Conservation (phyloP, 2,797 vertebrate species). For the Melanotaenia maccullochi region DNA sequence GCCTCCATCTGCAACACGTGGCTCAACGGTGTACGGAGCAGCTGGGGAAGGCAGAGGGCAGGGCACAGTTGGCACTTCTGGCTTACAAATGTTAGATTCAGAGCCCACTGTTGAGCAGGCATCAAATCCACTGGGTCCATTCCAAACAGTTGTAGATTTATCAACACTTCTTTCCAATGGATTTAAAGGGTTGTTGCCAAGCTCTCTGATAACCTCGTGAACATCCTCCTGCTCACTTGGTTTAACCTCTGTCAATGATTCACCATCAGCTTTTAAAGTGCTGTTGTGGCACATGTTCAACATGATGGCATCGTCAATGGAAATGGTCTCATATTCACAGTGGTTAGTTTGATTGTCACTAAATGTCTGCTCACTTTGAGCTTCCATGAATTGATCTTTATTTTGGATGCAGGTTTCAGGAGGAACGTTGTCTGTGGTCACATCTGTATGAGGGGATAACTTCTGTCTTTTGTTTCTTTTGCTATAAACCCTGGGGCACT, state of each 20-base stretch:
- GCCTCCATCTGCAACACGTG: conserved; percentile 62
- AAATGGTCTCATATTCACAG: conserved; percentile 87
- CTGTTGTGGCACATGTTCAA: conserved; percentile 87
- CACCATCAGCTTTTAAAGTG: conserved; percentile 68
- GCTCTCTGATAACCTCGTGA: conserved; percentile 60
- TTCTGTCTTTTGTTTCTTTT: conserved; percentile 88
- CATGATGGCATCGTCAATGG: conserved; percentile 86
- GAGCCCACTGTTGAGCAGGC: conserved; percentile 60
- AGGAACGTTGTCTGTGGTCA: conserved; percentile 30
- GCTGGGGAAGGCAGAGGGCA: conserved; percentile 60
- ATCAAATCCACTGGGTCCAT: conserved; percentile 69
- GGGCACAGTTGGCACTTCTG: conserved; percentile 57
- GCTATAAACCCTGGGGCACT: conserved; percentile 90
- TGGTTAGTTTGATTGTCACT: conserved; percentile 79
- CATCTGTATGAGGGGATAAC: conserved; percentile 51
- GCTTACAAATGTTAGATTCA: conserved; percentile 71
- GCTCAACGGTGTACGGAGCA: conserved; percentile 50
- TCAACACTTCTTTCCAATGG: conserved; percentile 71
- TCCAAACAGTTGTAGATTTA: conserved; percentile 77
- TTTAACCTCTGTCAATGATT: conserved; percentile 49
- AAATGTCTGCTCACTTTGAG: conserved; percentile 76
- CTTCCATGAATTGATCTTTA: conserved; percentile 75
- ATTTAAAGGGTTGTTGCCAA: conserved; percentile 67
- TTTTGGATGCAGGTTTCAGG: conserved; percentile 64
- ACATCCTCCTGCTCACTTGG: conserved; percentile 55